Evolutionary conservation across 2,888 invertebrate genomes (phyloP), one percentile per base, ranked within the genome.

Genomic region (Tenthredo notha): DNA sequence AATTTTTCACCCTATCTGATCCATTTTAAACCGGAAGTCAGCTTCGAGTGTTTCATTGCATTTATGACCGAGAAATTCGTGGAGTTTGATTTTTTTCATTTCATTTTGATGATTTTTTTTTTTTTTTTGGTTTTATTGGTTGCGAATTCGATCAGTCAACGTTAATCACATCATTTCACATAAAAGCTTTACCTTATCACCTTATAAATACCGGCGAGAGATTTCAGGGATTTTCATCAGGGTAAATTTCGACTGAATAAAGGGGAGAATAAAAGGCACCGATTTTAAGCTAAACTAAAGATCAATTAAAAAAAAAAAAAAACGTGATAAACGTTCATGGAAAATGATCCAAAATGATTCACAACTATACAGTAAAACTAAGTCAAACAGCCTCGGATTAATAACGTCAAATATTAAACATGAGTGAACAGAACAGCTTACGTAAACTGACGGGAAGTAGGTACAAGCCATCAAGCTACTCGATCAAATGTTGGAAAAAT

Each of bases 151-250:
- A 50, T 77, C 77, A 77, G 54, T 77, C 77, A 54, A 7, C 50
- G 77, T 77, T 77, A 77, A 77, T 77, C 77, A 77, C 29, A 77
- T 77, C 33, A 77, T 77, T 77, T 77, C 54, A 54, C 50, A 40
- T 77, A 25, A 77, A 50, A 77, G 77, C 77, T 77, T 77, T 77
- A 77, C 50, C 77, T 77, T 77, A 77, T 77, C 77, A 77, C 25
- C 50, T 54, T 29, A 54, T 77, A 77, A 77, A 77, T 77, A 77
- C 33, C 29, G 54, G 54, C 29, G 67, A 67, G 67, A 67, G 29
- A 33, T 67, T 67, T 15, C 67, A 67, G 67, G 67, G 67, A 67
- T 67, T 67, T 67, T 7, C 29, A 29, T 25, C 18, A 33, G 15
- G 67, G 18, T 54, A n/a, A 54, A n/a, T 25, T 61, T 25, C 61